phyloP scores from a whole-genome alignment of 2,888 invertebrate genomes.

The Entomobrya proxima region DNA sequence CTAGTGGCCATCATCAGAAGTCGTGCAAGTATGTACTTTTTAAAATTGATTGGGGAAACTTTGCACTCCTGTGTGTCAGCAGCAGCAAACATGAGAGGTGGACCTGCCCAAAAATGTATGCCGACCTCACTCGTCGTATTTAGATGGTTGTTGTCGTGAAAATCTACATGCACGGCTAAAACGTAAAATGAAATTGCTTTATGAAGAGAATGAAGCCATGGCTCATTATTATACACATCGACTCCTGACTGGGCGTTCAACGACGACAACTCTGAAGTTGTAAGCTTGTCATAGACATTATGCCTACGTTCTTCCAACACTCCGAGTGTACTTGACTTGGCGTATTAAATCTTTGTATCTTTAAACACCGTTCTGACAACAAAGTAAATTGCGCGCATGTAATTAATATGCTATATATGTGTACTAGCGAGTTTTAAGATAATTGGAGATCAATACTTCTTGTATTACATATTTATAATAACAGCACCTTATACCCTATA shows the following conservation, averaged over 20 bases:
- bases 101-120: slow-evolving; percentile 13
- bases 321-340: neutral
- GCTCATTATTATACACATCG: slow-evolving; percentile 22
- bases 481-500: neutral
- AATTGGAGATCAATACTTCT: neutral
- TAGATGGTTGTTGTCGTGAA: neutral
- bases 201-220: neutral
- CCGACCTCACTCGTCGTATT: slow-evolving; percentile 13
- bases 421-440: neutral
- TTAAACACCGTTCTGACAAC: neutral
- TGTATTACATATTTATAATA: neutral
- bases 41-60: slow-evolving; percentile 21
- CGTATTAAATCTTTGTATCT: neutral
- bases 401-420: neutral
- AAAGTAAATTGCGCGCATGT: neutral
- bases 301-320: neutral
- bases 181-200: neutral
- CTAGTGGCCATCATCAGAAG: neutral
- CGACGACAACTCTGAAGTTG: slow-evolving; percentile 8
- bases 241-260: slow-evolving; percentile 27
- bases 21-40: neutral
- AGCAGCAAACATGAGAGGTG: neutral
- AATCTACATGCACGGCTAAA: neutral
- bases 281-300: neutral
- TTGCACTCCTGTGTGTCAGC: slow-evolving; percentile 5